Evolutionary conservation across 2,888 invertebrate genomes (phyloP).

Genomic region (Lasioglossum pauxillum): DNA sequence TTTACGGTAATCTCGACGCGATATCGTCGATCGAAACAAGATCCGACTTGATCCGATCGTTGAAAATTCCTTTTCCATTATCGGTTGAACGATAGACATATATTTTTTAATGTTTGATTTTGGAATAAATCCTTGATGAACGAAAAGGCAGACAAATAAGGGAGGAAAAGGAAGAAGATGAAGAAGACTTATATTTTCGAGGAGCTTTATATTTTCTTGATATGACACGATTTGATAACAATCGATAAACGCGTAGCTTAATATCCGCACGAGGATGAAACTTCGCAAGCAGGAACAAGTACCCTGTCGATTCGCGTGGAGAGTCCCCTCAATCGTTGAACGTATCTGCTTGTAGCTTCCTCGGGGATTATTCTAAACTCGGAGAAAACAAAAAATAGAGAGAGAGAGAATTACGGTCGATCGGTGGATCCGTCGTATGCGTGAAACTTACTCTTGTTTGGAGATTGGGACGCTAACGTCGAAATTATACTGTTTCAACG

Average conservation of each 20-base stretch:
- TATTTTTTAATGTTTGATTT: too few relatives aligned
- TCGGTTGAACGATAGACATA: not conserved
- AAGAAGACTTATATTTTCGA: not conserved
- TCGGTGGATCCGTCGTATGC: not conserved
- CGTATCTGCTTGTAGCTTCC: not conserved
- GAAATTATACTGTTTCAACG: constrained; percentile 37
- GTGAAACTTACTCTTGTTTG: constrained; percentile 16
- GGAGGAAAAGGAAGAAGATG: not conserved
- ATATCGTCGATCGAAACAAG: constrained; percentile 26
- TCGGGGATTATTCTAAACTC: not conserved
- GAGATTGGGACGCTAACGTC: constrained; percentile 36
- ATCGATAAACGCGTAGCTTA: not conserved
- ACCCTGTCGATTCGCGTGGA: constrained; percentile 65
- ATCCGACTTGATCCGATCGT: constrained; percentile 15
- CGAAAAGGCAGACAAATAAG: not conserved
- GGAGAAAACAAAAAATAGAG: not conserved
- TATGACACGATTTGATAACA: not conserved
- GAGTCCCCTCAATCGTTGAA: constrained; percentile 58
- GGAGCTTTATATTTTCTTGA: not conserved
- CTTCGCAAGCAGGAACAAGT: constrained; percentile 68
- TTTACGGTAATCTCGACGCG: constrained; percentile 17
- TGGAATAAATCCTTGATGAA: not conserved
- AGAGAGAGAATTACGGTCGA: not conserved
- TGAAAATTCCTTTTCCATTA: not conserved
- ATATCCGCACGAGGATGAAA: constrained; percentile 15